Percentiles rank a stretch among this genome's conserved stretches.
phyloP scores from a whole-genome alignment of 2,888 invertebrate genomes.

The Clistopyga incitator region DNA sequence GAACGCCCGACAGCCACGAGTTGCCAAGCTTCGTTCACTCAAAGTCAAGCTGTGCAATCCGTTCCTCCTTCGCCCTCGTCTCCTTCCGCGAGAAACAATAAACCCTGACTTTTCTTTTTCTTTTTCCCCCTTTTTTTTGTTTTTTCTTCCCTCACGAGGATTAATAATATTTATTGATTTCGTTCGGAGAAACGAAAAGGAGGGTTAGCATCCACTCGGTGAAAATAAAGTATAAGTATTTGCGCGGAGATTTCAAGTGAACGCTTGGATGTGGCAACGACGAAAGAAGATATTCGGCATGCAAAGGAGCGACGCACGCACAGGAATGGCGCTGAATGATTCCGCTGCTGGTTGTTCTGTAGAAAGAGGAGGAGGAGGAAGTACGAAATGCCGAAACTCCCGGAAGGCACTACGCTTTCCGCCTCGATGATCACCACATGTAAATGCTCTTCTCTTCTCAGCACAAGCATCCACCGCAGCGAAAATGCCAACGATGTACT shows the following conservation, averaged over 20 bases:
- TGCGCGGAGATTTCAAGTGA: constrained; percentile 21
- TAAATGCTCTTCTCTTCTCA: constrained; percentile 78
- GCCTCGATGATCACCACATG: constrained; percentile 82
- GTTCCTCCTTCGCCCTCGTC: constrained; percentile 15
- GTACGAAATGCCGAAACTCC: constrained; percentile 57
- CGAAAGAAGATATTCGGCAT: constrained; percentile 23
- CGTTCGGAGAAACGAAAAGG: constrained; percentile 6
- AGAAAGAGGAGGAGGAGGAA: background rate
- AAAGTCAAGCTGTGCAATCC: constrained; percentile 56
- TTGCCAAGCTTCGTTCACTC: constrained; percentile 32
- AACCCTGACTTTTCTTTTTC: constrained; percentile 7
- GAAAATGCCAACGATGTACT: constrained; percentile 47
- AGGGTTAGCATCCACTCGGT: background rate
- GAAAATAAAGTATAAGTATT: constrained; percentile 29
- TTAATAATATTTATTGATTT: constrained; percentile 38
- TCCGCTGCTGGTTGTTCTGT: constrained; percentile 1
- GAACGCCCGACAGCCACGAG: constrained; percentile 4
- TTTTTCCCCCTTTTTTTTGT: too few species aligned
- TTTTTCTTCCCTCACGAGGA: background rate
- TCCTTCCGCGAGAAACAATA: constrained; percentile 6
- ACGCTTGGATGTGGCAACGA: background rate
- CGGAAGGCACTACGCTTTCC: constrained; percentile 72
- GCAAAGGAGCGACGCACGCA: constrained; percentile 24
- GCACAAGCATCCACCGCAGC: constrained; percentile 62
- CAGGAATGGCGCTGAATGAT: constrained; percentile 46